These are phyloP conservation scores for Ceratitis capitata DNA, from an alignment of 1,140 invertebrate genomes.

Conservation along the genomic window DNA sequence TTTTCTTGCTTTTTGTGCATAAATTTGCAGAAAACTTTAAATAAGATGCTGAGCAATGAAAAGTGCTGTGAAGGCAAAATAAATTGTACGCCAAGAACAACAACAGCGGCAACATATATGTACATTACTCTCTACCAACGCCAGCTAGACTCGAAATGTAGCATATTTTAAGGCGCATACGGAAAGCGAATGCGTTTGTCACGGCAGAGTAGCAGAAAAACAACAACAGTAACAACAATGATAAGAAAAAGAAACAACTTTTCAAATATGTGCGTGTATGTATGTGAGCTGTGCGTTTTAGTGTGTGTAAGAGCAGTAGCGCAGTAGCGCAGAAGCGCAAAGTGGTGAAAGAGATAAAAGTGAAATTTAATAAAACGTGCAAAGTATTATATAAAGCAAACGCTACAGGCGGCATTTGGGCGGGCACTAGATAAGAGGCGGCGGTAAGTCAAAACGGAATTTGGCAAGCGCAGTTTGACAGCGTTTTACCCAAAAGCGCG, in stretches of 20 bases:
- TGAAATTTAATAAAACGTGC: not conserved
- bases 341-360: no score
- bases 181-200: not conserved
- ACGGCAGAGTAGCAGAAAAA: not conserved
- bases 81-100: not conserved
- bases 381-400: not conserved
- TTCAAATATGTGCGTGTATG: no score
- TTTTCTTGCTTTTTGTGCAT: not conserved
- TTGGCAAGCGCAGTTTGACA: slow-evolving; percentile 9
- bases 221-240: no score
- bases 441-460: not conserved
- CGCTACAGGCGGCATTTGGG: not conserved
- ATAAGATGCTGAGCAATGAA: not conserved
- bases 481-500: not conserved
- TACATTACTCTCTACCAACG: not conserved
- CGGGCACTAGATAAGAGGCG: not conserved
- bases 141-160: not conserved
- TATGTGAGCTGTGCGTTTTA: not conserved
- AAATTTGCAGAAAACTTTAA: not conserved
- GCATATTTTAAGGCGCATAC: not conserved
- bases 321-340: not conserved
- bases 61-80: not conserved
- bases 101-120: not conserved
- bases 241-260: not conserved
- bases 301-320: not conserved